Base-by-base conservation (phyloP, 2,888 invertebrate species). In the Chymomyza fuscimana region DNA sequence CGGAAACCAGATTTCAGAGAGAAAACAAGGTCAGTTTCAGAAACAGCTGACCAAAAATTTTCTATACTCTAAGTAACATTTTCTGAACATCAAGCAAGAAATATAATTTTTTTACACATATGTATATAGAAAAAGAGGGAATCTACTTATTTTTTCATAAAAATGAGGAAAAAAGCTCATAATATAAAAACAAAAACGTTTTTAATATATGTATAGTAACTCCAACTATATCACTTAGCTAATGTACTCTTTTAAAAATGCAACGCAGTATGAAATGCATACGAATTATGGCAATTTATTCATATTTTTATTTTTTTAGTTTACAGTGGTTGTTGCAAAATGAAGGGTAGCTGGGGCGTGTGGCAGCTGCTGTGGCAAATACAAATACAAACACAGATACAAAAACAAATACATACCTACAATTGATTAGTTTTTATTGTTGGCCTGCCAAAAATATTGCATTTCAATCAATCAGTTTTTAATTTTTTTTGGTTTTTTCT, bases 381-480 rank as follows among this genome's bases (percentile, higher is more conserved):
- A 80, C 59, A 69, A 76, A 70, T 72, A 69, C 68, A 72, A 65
- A 71, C 63, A 68, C 9, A 52, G 52, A 16, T 64, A 80, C 9
- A 52, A 56, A 16, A 61, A 80, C 59, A 46, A 19, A 54, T 9
- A 54, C 12, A n/a, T 54, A 5, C 16, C 7, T 54, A 60, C 32
- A 60, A 60, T 36, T 60, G 60, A 60, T 60, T 60, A 32, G 60
- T 60, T 60, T 54, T 60, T 60, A 12, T 25, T 19, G 32, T 46
- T 46, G 40, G 10, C 4, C 12, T 46, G 16, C 10, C 54, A 54
- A 19, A 54, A 16, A 54, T 54, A 54, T 54, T 12, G 32, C 12
- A 60, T 72, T 67, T 68, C 76, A 86, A 86, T 82, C 87, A 84
- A 77, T 87, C 83, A 77, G 75, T 58, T 22, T 19, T 15, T 9